Conservation (phyloP, 2,888 invertebrate genomes). For the Parnassius glacialis region DNA sequence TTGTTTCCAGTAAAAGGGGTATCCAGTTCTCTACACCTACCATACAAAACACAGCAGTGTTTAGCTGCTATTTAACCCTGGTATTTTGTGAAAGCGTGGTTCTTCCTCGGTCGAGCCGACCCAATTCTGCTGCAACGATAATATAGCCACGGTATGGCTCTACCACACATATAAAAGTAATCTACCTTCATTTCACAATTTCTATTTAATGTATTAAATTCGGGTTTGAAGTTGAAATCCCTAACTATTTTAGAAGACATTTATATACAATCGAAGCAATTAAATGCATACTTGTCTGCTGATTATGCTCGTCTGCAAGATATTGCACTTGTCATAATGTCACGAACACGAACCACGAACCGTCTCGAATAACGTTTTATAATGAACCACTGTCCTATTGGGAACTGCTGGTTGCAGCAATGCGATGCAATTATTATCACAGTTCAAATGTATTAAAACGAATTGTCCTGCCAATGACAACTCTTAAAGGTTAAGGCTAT, state of each 20-base stretch:
- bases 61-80: too few relatives aligned
- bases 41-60: too few relatives aligned
- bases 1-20: too few relatives aligned
- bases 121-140: too few relatives aligned
- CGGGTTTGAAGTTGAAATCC: slow-evolving; percentile 5
- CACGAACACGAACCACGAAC: slow-evolving; percentile 33
- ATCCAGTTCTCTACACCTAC: too few relatives aligned
- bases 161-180: too few relatives aligned
- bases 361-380: slow-evolving; percentile 23
- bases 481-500: too few relatives aligned
- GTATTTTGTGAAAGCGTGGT: too few relatives aligned
- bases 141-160: too few relatives aligned
- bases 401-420: neutral
- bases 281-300: slow-evolving; percentile 30
- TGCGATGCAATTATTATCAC: neutral
- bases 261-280: slow-evolving; percentile 22
- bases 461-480: neutral
- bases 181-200: too few relatives aligned
- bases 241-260: slow-evolving; percentile 10
- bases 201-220: neutral
- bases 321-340: slow-evolving; percentile 42
- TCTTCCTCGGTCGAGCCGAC: too few relatives aligned
- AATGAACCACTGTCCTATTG: slow-evolving; percentile 9
- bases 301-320: slow-evolving; percentile 34
- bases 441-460: neutral